A percentile compares a stretch with the other conserved stretches of the same genome.
Evolutionary conservation across 1,140 invertebrate genomes (phyloP).

Genomic region (Holotrichia oblita): DNA sequence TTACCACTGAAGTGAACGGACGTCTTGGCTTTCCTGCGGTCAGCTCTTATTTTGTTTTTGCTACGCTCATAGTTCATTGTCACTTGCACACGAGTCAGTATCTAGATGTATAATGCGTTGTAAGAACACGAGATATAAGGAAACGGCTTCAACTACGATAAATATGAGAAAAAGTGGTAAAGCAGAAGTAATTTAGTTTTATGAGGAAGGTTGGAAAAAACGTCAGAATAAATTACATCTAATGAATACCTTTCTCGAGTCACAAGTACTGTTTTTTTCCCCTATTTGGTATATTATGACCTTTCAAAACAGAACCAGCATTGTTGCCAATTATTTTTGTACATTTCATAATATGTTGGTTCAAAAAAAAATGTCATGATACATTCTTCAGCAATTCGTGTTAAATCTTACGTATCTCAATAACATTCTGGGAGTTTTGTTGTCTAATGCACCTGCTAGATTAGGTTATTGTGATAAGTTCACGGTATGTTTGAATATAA

Average conservation of each 20-base stretch:
- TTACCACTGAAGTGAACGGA: conserved; percentile 22
- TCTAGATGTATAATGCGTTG: neutral
- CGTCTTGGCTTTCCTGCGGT: conserved; percentile 14
- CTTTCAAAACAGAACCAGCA: too few relatives aligned
- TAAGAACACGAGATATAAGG: neutral
- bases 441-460: neutral
- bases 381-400: neutral
- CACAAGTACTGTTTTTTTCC: too few relatives aligned
- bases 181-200: conserved; percentile 8
- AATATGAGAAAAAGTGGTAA: neutral
- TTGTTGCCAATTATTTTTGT: too few relatives aligned
- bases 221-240: too few relatives aligned
- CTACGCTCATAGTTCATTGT: conserved; percentile 8
- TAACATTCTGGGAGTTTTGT: conserved; percentile 2
- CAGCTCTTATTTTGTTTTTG: conserved; percentile 19
- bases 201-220: neutral
- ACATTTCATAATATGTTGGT: too few relatives aligned
- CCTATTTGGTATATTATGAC: too few relatives aligned
- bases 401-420: neutral
- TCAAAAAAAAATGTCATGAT: neutral
- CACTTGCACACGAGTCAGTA: neutral
- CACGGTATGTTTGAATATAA: conserved; percentile 5
- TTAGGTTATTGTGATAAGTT: conserved; percentile 17
- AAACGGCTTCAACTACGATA: neutral
- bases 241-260: too few relatives aligned